Percentiles rank a stretch among this genome's conserved stretches.
phyloP scores from a whole-genome alignment of 2,888 invertebrate genomes.

The Ormyrus labotus region DNA sequence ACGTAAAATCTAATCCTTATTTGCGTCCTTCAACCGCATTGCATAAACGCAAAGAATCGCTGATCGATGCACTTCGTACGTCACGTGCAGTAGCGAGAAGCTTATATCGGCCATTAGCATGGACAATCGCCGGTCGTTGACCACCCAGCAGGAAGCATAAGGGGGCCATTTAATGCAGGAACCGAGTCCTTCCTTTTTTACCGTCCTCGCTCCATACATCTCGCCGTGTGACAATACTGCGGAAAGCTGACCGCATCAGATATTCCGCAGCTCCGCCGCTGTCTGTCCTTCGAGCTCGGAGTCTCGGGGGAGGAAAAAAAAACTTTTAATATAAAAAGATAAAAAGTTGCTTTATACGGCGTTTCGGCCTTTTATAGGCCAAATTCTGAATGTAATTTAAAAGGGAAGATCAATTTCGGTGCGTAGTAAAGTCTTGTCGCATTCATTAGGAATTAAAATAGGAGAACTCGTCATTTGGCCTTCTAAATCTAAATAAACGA shows the following conservation, averaged over 20 bases:
- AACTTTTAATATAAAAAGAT: too few species aligned
- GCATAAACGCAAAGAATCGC: background rate
- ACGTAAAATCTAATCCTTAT: too few species aligned
- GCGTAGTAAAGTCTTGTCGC: too few species aligned
- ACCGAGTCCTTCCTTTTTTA: constrained; percentile 26
- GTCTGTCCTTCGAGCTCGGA: background rate
- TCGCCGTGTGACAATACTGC: constrained; percentile 8
- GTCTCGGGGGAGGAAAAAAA: background rate
- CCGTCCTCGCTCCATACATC: constrained; percentile 15
- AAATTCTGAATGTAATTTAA: too few species aligned
- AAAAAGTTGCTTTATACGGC: too few species aligned
- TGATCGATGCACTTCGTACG: constrained; percentile 10
- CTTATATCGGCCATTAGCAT: constrained; percentile 36
- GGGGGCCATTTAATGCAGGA: constrained; percentile 48
- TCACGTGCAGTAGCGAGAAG: constrained; percentile 25
- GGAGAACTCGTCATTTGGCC: background rate
- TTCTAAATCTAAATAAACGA: background rate
- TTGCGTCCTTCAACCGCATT: too few species aligned
- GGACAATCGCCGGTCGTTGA: constrained; percentile 37
- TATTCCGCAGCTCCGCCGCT: background rate
- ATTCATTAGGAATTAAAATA: too few species aligned
- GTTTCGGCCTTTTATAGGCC: too few species aligned
- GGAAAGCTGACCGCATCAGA: constrained; percentile 12
- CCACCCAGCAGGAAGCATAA: background rate
- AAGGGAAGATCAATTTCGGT: too few species aligned